phyloP scores from a whole-genome alignment of 2,797 vertebrate species.

The Rallus crepitans region DNA sequence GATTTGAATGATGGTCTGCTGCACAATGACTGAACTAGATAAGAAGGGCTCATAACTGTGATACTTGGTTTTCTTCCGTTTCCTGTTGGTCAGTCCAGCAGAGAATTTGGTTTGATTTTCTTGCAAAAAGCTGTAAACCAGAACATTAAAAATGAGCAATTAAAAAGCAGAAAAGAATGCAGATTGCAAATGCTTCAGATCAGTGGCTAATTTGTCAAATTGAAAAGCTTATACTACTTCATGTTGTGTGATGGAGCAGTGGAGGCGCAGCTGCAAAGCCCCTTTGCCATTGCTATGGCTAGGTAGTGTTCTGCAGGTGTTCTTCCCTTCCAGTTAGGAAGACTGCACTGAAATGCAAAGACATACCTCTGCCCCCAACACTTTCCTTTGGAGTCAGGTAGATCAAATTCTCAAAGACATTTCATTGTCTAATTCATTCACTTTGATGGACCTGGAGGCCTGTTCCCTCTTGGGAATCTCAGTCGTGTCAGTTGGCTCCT shows the following conservation, averaged over 20 bases:
- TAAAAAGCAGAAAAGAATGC: neutral
- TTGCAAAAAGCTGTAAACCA: neutral
- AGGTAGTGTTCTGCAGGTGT: neutral
- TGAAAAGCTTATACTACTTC: neutral
- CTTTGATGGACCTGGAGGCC: neutral
- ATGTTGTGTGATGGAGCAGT: accelerated
- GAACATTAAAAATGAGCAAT: neutral
- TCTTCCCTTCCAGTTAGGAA: neutral
- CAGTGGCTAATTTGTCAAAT: neutral
- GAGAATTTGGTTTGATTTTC: neutral
- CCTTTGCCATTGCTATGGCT: neutral
- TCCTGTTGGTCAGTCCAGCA: neutral
- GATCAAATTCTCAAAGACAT: neutral
- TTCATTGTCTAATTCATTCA: neutral
- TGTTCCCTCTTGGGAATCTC: neutral
- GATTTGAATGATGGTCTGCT: neutral
- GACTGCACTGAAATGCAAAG: neutral
- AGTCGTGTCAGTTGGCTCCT: neutral
- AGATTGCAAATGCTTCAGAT: neutral
- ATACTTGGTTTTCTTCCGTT: neutral
- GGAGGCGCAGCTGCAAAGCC: neutral
- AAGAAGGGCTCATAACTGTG: neutral
- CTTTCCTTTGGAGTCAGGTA: neutral
- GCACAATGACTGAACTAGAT: neutral
- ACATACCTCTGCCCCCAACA: neutral